Conservation (phyloP, 2,113 vertebrate species). For the Cryptotis parvus region DNA sequence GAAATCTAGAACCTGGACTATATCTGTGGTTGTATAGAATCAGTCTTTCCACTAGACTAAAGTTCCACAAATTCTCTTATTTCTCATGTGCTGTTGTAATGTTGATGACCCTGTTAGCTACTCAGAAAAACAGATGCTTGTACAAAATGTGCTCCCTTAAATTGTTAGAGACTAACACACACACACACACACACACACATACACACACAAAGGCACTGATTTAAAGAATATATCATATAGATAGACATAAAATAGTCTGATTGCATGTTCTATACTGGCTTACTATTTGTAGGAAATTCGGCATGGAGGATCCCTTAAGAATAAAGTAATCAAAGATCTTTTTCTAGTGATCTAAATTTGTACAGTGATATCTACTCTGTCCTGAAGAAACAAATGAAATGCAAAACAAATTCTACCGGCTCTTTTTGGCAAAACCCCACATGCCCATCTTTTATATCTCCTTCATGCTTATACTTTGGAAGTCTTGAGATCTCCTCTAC, state of each 20-base stretch:
- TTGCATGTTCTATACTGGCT: background rate
- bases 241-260: background rate
- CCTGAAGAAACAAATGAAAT: background rate
- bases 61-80: background rate
- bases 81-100: background rate
- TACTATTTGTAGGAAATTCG: slow-evolving; percentile 46
- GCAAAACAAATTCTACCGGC: slow-evolving; percentile 15
- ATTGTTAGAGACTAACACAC: slow-evolving; percentile 4
- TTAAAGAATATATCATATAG: background rate
- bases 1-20: background rate
- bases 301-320: background rate
- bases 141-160: background rate
- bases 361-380: slow-evolving; percentile 8
- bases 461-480: slow-evolving; percentile 9
- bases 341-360: slow-evolving; percentile 34
- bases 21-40: background rate
- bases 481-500: slow-evolving; percentile 51
- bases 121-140: background rate
- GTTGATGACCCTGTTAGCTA: background rate
- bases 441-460: background rate
- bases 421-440: background rate
- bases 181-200: too few species aligned
- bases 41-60: background rate
- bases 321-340: slow-evolving; percentile 28
- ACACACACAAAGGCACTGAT: too few species aligned